Evolutionary conservation across 2,888 invertebrate genomes (phyloP).

Genomic region (Lordiphosa andalusiaca): DNA sequence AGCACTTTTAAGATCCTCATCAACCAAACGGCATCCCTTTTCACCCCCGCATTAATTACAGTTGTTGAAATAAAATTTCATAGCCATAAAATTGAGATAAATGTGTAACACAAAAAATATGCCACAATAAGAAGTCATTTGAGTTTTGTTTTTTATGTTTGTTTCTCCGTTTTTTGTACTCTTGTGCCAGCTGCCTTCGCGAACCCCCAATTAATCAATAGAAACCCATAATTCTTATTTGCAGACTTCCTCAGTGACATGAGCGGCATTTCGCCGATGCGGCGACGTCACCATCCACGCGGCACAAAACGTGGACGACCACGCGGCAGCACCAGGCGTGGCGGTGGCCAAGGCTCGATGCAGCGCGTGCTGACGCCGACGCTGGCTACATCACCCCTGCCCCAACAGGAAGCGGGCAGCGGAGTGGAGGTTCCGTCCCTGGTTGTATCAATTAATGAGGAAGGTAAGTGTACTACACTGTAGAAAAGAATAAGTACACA

Average conservation of each 20-base stretch:
- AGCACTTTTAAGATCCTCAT: constrained; percentile 23
- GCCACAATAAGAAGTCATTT: constrained; percentile 6
- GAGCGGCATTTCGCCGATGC: constrained; percentile 73
- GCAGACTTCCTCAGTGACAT: constrained; percentile 77
- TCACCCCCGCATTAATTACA: constrained; percentile 33
- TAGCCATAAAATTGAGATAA: constrained; percentile 41
- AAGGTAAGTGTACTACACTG: constrained; percentile 52
- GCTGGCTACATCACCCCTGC: constrained; percentile 40
- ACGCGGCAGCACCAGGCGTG: constrained; percentile 87
- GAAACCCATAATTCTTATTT: constrained; percentile 56
- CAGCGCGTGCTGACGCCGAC: constrained; percentile 67
- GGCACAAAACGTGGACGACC: constrained; percentile 87
- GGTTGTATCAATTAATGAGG: constrained; percentile 37
- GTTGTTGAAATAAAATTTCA: constrained; percentile 37
- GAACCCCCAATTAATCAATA: constrained; percentile 62
- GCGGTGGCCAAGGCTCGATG: constrained; percentile 80
- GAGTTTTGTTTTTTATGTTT: constrained; percentile 30
- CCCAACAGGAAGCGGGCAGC: constrained; percentile 56
- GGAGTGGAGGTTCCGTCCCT: constrained; percentile 26
- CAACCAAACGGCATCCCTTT: constrained; percentile 33
- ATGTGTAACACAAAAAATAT: constrained; percentile 22
- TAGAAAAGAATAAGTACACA: neutral
- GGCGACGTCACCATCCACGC: constrained; percentile 81
- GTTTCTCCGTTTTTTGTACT: constrained; percentile 19
- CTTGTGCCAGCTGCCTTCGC: constrained; percentile 45